These are phyloP conservation scores for Copidosoma floridanum DNA, from an alignment of 1,140 invertebrate genomes.

Conservation along the genomic window DNA sequence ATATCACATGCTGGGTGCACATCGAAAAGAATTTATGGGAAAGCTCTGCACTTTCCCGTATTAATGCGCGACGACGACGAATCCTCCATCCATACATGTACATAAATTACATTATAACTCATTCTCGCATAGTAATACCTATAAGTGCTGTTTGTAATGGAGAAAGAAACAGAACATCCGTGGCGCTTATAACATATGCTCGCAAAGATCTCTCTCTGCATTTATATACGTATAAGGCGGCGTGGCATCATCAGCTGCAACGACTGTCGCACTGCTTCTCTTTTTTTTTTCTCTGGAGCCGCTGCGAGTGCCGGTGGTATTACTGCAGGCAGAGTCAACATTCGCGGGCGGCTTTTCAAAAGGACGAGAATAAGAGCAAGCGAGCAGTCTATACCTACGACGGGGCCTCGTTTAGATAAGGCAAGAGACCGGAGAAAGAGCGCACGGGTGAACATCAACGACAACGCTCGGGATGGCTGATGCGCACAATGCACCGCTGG, in stretches of 20 bases:
- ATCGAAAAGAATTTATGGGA: slow-evolving; percentile 21
- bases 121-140: slow-evolving; percentile 17
- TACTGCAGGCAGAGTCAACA: slow-evolving; percentile 33
- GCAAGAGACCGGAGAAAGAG: not conserved
- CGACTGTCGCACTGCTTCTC: not conserved
- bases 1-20: too few species aligned
- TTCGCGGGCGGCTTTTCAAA: slow-evolving; percentile 45
- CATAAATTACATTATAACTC: slow-evolving; percentile 18
- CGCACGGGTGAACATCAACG: too few species aligned
- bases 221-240: too few species aligned
- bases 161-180: too few species aligned
- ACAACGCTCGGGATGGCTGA: slow-evolving; percentile 39
- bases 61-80: slow-evolving; percentile 16
- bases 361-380: too few species aligned
- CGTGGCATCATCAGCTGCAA: too few species aligned
- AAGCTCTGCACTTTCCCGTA: slow-evolving; percentile 16
- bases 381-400: slow-evolving; percentile 32
- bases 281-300: slow-evolving; percentile 5
- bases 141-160: too few species aligned
- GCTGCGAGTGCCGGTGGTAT: slow-evolving; percentile 10
- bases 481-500: slow-evolving; percentile 45
- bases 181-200: too few species aligned
- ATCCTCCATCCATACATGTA: too few species aligned
- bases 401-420: slow-evolving; percentile 53
- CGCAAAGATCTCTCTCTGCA: not conserved